Conservation (phyloP, 1,140 invertebrate species). For the Lepeophtheirus salmonis region DNA sequence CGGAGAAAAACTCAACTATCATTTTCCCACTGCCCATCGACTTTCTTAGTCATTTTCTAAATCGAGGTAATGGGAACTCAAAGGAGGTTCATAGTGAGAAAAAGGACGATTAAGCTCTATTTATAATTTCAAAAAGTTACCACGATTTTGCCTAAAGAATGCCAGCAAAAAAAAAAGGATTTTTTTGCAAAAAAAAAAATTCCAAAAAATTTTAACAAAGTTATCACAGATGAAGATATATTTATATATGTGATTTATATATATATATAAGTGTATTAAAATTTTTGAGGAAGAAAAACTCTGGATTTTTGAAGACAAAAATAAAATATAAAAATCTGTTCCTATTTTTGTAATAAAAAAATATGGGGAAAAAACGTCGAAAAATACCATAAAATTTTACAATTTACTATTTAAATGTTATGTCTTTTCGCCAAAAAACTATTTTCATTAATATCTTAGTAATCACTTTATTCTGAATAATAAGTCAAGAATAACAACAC, state of each 20-base stretch:
- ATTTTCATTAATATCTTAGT: neutral
- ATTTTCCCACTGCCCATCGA: constrained; percentile 90
- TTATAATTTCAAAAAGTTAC: too few species aligned
- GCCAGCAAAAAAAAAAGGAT: too few species aligned
- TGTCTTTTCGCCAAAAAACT: neutral
- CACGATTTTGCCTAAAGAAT: too few species aligned
- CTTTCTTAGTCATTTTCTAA: constrained; percentile 35
- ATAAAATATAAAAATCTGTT: neutral
- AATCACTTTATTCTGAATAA: neutral
- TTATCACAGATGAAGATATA: too few species aligned
- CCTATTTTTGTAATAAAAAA: neutral
- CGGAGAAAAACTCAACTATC: constrained; percentile 95
- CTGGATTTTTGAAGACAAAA: neutral
- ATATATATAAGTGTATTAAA: too few species aligned
- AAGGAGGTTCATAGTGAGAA: neutral
- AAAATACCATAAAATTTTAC: neutral
- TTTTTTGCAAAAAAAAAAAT: too few species aligned
- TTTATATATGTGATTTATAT: too few species aligned
- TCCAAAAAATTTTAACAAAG: too few species aligned
- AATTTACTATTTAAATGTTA: neutral
- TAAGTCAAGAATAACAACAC: neutral
- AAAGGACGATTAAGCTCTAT: neutral
- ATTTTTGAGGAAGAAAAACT: too few species aligned
- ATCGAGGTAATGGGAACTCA: neutral
- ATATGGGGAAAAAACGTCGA: neutral